Evolutionary conservation across 92 coral and sea anemone genomes (phyloP).

Genomic region (Porites divaricata): DNA sequence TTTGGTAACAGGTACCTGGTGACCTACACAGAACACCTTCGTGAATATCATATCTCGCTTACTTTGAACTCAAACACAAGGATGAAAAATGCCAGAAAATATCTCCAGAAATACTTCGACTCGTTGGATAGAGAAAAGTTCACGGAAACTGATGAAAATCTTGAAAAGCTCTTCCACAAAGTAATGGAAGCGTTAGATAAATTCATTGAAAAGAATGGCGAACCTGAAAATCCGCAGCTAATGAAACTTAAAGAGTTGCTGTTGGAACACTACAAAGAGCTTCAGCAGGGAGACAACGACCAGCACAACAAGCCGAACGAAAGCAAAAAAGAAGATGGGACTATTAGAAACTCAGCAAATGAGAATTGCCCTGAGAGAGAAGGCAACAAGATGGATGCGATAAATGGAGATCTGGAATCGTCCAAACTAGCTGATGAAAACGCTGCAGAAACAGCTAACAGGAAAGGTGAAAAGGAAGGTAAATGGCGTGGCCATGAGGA

Average conservation of each 20-base stretch:
- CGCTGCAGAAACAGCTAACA: background rate
- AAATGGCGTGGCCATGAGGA: background rate
- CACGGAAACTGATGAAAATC: constrained; percentile 52
- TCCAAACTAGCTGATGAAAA: background rate
- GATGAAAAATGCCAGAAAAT: constrained; percentile 75
- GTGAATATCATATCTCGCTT: constrained; percentile 81
- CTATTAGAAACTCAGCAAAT: background rate
- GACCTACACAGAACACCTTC: constrained; percentile 88
- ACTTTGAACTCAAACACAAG: constrained; percentile 85
- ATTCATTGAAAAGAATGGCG: constrained; percentile 27
- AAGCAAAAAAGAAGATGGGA: background rate
- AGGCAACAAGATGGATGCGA: background rate
- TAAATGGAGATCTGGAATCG: background rate
- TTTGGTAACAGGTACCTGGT: constrained; percentile 69
- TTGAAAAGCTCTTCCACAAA: constrained; percentile 58
- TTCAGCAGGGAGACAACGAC: background rate
- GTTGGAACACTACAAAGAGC: constrained; percentile 53
- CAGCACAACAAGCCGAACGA: background rate
- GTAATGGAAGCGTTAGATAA: constrained; percentile 56
- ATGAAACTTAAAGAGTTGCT: constrained; percentile 69
- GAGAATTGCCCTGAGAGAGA: background rate
- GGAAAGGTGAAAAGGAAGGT: too few species aligned
- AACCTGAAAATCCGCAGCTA: constrained; percentile 79
- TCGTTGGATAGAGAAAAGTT: constrained; percentile 58
- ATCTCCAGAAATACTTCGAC: constrained; percentile 58